Base-by-base conservation (phyloP, 2,113 vertebrate genomes). In the Galbula dea region DNA sequence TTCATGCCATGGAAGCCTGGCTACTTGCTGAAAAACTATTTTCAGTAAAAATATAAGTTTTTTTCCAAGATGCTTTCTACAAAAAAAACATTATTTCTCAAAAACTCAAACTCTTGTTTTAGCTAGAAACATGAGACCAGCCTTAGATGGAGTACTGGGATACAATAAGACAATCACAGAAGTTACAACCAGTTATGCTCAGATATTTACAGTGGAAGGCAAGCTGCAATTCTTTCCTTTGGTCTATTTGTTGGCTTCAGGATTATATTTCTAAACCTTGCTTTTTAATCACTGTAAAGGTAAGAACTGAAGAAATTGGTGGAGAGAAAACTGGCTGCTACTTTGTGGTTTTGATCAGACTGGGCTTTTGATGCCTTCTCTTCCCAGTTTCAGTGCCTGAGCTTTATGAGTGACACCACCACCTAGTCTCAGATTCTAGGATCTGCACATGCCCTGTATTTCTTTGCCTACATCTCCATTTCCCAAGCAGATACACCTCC, bases 231-330 rank as follows among this genome's bases (percentile, higher is more conserved):
- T 82, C 89, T 61, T 72, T 36, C 84, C 51, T 86, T 83, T 95
- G 59, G 94, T 93, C 71, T 85, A 1, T 39, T 65, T 55, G 63
- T 19, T 89, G 94, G 86, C 86, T 92, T 77, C 76, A 65, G 86
- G 73, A 93, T 63, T 90, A 79, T 51, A 37, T 89, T 95, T 78
- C 77, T 74, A 71, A 96, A 67, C 63, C 58, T 55, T 15, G 55
- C 58, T 63, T 93, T 83, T 92, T 71, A 87, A 92, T 95, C 83
- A 73, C 63, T 69, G 63, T 41, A 93, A 89, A 89, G 72, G 80
- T 19, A 43, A 85, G 91, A 85, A 46, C 78, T 77, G 78, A 92
- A 85, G 77, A 94, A 87, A 63, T 51, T 59, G 41, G 45, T 79
- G 77, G 62, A 82, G 73, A 88, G 45, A 90, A 95, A 91, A 68